phyloP scores from a whole-genome alignment of 2,888 invertebrate species.

The Nephrotoma guestfalica region DNA sequence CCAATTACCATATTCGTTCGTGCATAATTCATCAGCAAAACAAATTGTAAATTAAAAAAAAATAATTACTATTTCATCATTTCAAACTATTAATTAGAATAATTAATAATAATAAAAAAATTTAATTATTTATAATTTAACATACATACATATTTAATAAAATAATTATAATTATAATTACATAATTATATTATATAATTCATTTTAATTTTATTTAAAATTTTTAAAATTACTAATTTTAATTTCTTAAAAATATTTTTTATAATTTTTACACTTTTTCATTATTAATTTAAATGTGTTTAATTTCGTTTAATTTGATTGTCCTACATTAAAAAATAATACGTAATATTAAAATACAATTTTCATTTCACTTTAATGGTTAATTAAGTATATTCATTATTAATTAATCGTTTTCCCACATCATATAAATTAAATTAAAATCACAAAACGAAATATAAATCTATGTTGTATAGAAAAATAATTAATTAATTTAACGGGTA shows the following conservation, averaged over 20 bases:
- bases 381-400: not conserved
- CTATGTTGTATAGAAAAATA: not conserved
- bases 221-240: not conserved
- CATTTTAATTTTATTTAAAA: not conserved
- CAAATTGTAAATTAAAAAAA: not conserved
- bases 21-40: not conserved
- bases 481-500: not conserved
- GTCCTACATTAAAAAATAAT: not conserved
- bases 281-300: not conserved
- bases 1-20: not conserved
- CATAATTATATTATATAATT: not conserved
- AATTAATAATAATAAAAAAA: not conserved
- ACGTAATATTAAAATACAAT: not conserved
- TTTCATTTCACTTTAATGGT: not conserved
- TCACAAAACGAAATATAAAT: not conserved
- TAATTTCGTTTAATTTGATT: not conserved
- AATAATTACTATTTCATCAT: not conserved
- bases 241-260: not conserved
- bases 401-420: not conserved
- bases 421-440: not conserved
- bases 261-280: not conserved
- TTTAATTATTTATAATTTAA: not conserved
- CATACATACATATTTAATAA: not conserved
- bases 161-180: not conserved
- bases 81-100: not conserved